Conservation (phyloP, 2,888 invertebrate genomes). For the Exocentrus adspersus region DNA sequence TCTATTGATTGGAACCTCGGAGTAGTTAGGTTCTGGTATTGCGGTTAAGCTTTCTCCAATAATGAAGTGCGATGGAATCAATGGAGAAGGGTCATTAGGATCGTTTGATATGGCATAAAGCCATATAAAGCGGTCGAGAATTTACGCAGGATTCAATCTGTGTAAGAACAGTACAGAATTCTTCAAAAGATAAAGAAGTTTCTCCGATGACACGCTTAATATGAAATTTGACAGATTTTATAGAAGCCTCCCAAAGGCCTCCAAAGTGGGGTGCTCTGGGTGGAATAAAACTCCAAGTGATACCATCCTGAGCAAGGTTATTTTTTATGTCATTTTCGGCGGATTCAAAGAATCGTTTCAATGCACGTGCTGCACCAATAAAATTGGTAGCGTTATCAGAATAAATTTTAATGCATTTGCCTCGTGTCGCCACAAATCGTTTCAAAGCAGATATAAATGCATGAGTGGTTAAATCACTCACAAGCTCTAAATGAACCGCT, state of each 20-base stretch:
- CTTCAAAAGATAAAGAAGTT: background rate
- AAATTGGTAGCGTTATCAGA: background rate
- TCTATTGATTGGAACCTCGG: background rate
- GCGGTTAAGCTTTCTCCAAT: conserved; percentile 2
- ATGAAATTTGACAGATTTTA: background rate
- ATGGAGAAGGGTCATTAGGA: background rate
- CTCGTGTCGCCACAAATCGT: background rate
- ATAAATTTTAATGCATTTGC: background rate
- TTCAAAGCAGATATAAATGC: background rate
- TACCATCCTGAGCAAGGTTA: background rate
- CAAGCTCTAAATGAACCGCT: background rate
- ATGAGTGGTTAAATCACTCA: background rate
- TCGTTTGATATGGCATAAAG: conserved; percentile 2
- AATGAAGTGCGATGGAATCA: conserved; percentile 11
- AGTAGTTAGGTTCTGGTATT: background rate
- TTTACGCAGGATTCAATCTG: background rate
- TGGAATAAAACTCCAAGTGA: background rate
- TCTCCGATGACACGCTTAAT: background rate
- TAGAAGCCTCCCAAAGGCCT: background rate
- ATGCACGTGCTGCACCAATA: background rate
- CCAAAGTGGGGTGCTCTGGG: background rate
- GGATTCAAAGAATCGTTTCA: background rate
- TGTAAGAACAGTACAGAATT: background rate
- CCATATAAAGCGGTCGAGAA: conserved; percentile 2
- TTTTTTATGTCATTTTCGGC: background rate